Evolutionary conservation across 2,113 vertebrate genomes (phyloP).

Genomic region (Mustela nigripes): DNA sequence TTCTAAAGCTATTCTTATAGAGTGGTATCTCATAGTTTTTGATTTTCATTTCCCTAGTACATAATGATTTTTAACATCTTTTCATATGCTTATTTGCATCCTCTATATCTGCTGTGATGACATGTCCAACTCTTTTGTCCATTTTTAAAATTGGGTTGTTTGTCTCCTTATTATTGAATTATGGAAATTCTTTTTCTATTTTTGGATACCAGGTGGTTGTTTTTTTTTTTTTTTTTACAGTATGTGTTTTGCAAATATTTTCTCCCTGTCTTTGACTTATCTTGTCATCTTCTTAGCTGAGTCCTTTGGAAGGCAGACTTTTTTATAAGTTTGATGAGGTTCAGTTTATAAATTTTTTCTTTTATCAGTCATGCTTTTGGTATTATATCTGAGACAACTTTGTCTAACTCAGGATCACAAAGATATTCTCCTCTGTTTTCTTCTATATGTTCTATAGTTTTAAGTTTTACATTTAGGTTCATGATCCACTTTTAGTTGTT

Average conservation of each 20-base stretch:
- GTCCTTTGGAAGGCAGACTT: not conserved
- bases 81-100: not conserved
- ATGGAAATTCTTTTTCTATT: not conserved
- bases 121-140: not conserved
- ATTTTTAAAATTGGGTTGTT: not conserved
- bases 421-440: slow-evolving; percentile 15
- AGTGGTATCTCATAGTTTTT: not conserved
- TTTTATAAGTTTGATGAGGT: not conserved
- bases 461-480: not conserved
- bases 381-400: slow-evolving; percentile 4
- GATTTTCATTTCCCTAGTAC: not conserved
- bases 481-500: not conserved
- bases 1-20: not conserved
- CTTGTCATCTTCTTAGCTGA: not conserved
- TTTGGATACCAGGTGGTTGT: not conserved
- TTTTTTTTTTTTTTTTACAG: not conserved
- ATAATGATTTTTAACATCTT: slow-evolving; percentile 9
- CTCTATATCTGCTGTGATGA: not conserved
- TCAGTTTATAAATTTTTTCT: not conserved
- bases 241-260: slow-evolving; percentile 48
- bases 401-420: not conserved
- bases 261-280: not conserved
- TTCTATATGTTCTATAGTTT: not conserved
- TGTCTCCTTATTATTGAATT: not conserved
- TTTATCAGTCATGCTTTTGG: not conserved